These are phyloP conservation scores for Ceratina australensis DNA, from an alignment of 1,140 invertebrate genomes.

Conservation along the genomic window DNA sequence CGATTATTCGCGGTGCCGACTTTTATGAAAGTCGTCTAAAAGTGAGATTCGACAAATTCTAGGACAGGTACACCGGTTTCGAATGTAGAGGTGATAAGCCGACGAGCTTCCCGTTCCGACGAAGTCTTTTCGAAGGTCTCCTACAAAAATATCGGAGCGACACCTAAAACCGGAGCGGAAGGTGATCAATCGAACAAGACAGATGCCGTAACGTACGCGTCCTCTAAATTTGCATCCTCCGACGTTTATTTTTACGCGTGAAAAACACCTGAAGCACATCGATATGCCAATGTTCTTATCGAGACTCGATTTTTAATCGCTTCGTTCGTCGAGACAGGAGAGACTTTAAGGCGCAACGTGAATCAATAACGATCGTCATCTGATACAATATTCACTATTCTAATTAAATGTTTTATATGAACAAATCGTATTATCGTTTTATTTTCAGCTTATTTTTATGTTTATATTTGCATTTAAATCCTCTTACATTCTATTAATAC, in stretches of 20 bases:
- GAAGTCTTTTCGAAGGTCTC: not conserved
- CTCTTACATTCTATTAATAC: too few species aligned
- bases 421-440: too few species aligned
- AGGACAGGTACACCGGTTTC: too few species aligned
- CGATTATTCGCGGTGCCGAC: slow-evolving; percentile 7
- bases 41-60: too few species aligned
- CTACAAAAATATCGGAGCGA: not conserved
- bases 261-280: slow-evolving; percentile 4
- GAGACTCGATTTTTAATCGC: not conserved
- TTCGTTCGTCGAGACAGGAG: too few species aligned
- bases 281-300: not conserved
- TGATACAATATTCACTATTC: too few species aligned
- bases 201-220: not conserved
- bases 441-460: too few species aligned
- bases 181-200: not conserved
- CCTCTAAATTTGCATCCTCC: not conserved
- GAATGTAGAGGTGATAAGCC: too few species aligned
- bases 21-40: not conserved
- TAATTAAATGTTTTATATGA: too few species aligned
- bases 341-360: too few species aligned
- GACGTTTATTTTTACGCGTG: not conserved
- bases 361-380: too few species aligned
- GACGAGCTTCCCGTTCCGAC: not conserved
- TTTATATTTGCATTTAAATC: too few species aligned
- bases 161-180: not conserved